These are phyloP conservation scores for Oplegnathus fasciatus DNA, from an alignment of 2,113 vertebrate genomes.

Conservation along the genomic window DNA sequence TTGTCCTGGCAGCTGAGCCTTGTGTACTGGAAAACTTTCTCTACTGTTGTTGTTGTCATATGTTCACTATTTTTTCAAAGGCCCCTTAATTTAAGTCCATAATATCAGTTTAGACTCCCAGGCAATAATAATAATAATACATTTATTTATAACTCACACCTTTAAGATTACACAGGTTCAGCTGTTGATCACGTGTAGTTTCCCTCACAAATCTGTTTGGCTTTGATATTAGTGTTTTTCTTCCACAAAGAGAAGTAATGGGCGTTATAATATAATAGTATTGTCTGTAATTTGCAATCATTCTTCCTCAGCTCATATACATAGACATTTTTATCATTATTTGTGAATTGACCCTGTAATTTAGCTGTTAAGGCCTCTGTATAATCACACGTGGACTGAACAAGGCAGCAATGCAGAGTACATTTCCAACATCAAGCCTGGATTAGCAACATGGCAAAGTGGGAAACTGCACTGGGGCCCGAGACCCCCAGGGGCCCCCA, in stretches of 20 bases:
- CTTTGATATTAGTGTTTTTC: background rate
- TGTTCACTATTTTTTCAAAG: slow-evolving; percentile 3
- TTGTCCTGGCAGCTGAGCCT: background rate
- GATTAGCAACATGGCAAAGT: background rate
- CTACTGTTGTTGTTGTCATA: background rate
- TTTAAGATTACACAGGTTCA: background rate
- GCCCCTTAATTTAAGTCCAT: background rate
- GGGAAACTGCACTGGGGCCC: background rate
- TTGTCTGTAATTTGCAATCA: slow-evolving; percentile 11
- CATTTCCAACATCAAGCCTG: background rate
- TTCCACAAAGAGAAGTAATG: background rate
- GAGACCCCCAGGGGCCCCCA: background rate
- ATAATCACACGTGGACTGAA: slow-evolving; percentile 3
- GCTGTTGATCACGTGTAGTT: background rate
- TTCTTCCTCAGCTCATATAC: slow-evolving; percentile 1
- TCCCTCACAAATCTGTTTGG: background rate
- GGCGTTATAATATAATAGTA: too few relatives aligned
- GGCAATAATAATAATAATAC: background rate
- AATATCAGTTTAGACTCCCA: background rate
- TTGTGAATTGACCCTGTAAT: background rate
- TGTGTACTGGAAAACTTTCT: slow-evolving; percentile 13
- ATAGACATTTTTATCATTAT: slow-evolving; percentile 7
- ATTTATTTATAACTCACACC: background rate
- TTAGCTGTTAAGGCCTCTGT: background rate
- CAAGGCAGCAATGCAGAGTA: background rate